Conservation (phyloP, 2,113 vertebrate species). For the Pomatorhinus ruficollis region DNA sequence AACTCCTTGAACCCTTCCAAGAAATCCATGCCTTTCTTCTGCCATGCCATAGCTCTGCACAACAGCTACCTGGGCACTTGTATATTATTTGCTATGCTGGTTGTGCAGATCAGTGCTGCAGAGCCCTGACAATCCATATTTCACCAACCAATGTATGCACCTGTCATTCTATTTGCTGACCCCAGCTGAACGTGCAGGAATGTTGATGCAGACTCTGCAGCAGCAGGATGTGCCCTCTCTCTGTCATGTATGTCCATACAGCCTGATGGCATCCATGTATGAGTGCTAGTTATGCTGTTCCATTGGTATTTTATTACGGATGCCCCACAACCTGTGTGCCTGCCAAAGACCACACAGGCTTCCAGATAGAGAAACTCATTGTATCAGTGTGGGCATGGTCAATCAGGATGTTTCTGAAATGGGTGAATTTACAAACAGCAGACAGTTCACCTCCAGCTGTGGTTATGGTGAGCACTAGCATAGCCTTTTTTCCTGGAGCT, state of each 20-base stretch:
- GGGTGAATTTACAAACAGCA: neutral
- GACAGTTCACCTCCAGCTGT: neutral
- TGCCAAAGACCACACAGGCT: neutral
- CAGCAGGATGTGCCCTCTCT: neutral
- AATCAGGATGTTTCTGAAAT: neutral
- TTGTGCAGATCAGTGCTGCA: neutral
- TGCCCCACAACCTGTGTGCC: neutral
- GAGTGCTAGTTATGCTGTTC: neutral
- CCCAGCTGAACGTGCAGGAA: neutral
- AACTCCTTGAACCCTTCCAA: neutral
- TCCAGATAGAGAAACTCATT: neutral
- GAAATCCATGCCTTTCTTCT: neutral
- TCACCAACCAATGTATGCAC: accelerated
- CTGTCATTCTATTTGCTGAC: neutral
- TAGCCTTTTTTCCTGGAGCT: neutral
- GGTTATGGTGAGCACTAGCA: neutral
- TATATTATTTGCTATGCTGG: neutral
- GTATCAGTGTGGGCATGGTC: neutral
- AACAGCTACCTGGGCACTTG: neutral
- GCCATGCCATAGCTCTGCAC: neutral
- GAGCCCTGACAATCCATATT: neutral
- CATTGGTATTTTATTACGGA: neutral
- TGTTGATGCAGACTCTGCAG: neutral
- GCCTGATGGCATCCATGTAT: neutral
- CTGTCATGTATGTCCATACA: neutral